Conservation (phyloP, 2,113 vertebrate species). For the Ictalurus punctatus region DNA sequence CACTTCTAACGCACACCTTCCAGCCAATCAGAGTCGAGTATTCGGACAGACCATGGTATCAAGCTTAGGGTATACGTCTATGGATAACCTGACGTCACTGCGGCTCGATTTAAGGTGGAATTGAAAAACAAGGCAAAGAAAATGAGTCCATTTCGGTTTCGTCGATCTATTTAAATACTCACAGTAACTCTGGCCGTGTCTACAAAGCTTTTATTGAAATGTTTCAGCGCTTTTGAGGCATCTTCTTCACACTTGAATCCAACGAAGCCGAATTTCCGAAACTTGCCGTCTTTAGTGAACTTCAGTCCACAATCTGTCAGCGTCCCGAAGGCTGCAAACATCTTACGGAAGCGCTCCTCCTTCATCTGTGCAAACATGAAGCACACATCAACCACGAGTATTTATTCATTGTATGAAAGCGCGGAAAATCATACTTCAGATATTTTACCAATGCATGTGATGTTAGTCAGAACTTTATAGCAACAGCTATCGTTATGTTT, state of each 20-base stretch:
- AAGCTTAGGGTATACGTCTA: background rate
- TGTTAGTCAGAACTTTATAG: background rate
- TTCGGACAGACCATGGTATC: too few species aligned
- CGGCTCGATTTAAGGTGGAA: background rate
- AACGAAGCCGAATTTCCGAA: slow-evolving; percentile 94
- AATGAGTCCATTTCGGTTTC: background rate
- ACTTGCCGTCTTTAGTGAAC: slow-evolving; percentile 91
- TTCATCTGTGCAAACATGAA: slow-evolving; percentile 79
- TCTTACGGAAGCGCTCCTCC: slow-evolving; percentile 84
- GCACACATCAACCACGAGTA: slow-evolving; percentile 17
- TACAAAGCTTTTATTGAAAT: slow-evolving; percentile 90
- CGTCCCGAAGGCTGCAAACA: slow-evolving; percentile 85
- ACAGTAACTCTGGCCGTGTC: slow-evolving; percentile 88
- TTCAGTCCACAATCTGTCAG: slow-evolving; percentile 90
- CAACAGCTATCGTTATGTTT: background rate
- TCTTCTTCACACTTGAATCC: slow-evolving; percentile 89
- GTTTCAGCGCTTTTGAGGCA: slow-evolving; percentile 76
- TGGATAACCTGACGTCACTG: background rate
- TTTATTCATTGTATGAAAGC: background rate
- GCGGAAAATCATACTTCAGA: background rate
- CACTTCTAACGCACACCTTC: too few species aligned
- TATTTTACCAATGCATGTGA: too few species aligned
- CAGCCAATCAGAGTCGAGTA: too few species aligned
- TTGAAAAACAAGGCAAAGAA: background rate
- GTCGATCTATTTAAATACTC: slow-evolving; percentile 40